Conservation (phyloP, 1,140 invertebrate species). For the Dendroctonus valens region DNA sequence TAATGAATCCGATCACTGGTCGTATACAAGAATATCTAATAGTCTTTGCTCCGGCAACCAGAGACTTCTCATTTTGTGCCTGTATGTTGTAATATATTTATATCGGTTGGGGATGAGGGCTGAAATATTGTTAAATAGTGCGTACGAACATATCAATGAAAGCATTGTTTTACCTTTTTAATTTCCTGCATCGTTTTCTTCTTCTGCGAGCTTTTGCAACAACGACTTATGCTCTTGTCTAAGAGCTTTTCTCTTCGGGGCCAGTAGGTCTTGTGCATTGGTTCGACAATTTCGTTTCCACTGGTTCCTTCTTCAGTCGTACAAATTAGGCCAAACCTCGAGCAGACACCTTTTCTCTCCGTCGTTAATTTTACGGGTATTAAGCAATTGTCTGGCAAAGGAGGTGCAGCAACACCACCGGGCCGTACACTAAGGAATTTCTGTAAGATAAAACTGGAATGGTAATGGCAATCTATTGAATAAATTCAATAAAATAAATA, state of each 20-base stretch:
- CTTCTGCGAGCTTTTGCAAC: slow-evolving; percentile 59
- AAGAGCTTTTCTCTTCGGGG: slow-evolving; percentile 57
- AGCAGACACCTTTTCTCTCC: slow-evolving; percentile 52
- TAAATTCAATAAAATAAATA: background rate
- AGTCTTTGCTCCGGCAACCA: slow-evolving; percentile 63
- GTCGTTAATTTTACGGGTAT: slow-evolving; percentile 57
- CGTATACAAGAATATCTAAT: slow-evolving; percentile 64
- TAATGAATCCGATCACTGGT: slow-evolving; percentile 72
- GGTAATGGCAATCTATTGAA: slow-evolving; percentile 15
- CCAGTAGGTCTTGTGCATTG: slow-evolving; percentile 59
- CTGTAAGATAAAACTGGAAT: slow-evolving; percentile 18
- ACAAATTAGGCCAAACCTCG: slow-evolving; percentile 63
- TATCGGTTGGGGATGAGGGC: slow-evolving; percentile 46
- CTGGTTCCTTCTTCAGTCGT: slow-evolving; percentile 52
- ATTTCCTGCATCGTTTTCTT: slow-evolving; percentile 55
- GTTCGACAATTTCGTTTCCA: slow-evolving; percentile 50
- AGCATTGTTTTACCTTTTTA: slow-evolving; percentile 32
- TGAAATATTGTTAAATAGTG: slow-evolving; percentile 33
- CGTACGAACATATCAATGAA: background rate
- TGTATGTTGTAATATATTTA: slow-evolving; percentile 55
- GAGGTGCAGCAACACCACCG: slow-evolving; percentile 16
- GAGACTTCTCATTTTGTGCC: slow-evolving; percentile 62
- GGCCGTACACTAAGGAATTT: slow-evolving; percentile 23
- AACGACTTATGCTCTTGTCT: slow-evolving; percentile 58
- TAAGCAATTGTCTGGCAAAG: slow-evolving; percentile 49